These are phyloP conservation scores for Netelia inedita DNA, from an alignment of 2,888 invertebrate species.

Conservation along the genomic window DNA sequence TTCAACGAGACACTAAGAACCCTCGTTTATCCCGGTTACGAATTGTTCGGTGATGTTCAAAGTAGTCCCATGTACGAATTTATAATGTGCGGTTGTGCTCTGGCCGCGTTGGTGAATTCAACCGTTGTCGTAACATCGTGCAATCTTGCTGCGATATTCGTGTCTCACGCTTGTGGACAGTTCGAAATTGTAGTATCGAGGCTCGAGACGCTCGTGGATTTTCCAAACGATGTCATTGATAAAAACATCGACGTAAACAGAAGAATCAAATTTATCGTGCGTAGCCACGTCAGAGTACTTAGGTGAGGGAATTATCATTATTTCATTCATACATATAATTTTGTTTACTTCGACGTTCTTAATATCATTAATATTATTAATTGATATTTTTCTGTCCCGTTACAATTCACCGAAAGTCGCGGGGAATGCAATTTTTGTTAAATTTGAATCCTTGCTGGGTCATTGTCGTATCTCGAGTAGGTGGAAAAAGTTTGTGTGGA, in stretches of 20 bases:
- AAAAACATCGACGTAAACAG: neutral
- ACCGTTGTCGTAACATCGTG: constrained; percentile 35
- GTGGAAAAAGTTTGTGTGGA: too few relatives aligned
- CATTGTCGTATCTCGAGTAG: too few relatives aligned
- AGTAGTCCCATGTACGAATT: constrained; percentile 46
- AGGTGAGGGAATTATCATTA: constrained; percentile 67
- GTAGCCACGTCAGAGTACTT: constrained; percentile 68
- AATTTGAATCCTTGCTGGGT: too few relatives aligned
- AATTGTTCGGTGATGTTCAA: constrained; percentile 25
- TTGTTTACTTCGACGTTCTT: too few relatives aligned
- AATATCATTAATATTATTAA: too few relatives aligned
- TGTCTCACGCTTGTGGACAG: constrained; percentile 63
- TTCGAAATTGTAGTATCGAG: constrained; percentile 40
- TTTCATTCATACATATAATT: neutral
- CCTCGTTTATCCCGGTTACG: constrained; percentile 75
- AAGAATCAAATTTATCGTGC: constrained; percentile 61
- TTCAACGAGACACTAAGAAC: constrained; percentile 62
- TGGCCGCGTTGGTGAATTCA: neutral
- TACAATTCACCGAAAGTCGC: too few relatives aligned
- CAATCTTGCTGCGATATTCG: constrained; percentile 57
- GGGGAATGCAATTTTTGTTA: too few relatives aligned
- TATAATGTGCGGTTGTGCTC: constrained; percentile 3
- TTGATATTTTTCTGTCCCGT: too few relatives aligned
- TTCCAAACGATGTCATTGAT: neutral
- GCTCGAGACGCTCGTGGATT: constrained; percentile 33